Evolutionary conservation across 2,888 invertebrate species (phyloP).

Genomic region (Thereva unica): DNA sequence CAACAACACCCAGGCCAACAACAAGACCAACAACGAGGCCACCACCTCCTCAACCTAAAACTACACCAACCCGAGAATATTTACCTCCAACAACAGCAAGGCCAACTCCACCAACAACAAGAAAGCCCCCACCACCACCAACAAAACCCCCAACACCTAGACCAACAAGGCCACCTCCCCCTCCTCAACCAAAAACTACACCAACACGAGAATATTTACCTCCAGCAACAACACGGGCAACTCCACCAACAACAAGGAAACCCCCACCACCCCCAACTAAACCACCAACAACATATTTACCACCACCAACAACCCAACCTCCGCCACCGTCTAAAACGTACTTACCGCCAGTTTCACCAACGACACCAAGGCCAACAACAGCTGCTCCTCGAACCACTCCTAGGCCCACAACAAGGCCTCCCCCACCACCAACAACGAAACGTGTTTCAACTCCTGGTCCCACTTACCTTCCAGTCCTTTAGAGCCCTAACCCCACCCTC

Average conservation of each 20-base stretch:
- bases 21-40: neutral
- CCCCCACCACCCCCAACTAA: neutral
- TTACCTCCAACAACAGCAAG: conserved; percentile 27
- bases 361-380: conserved; percentile 44
- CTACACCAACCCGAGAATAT: neutral
- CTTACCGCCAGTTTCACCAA: conserved; percentile 42
- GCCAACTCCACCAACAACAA: conserved; percentile 29
- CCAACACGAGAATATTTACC: conserved; percentile 44
- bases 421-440: conserved; percentile 11
- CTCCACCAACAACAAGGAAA: conserved; percentile 45
- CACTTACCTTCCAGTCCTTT: conserved; percentile 24
- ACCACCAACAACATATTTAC: conserved; percentile 38
- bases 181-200: conserved; percentile 39
- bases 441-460: conserved; percentile 28
- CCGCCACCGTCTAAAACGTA: conserved; percentile 37
- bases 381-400: conserved; percentile 43
- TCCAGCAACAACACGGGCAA: conserved; percentile 43
- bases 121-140: neutral
- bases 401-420: conserved; percentile 36
- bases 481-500: conserved; percentile 8
- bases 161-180: conserved; percentile 12
- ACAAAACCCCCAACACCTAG: neutral
- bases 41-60: conserved; percentile 34
- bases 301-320: conserved; percentile 40
- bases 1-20: conserved; percentile 39